phyloP scores from a whole-genome alignment of 1,140 invertebrate genomes.

The Galleria mellonella region DNA sequence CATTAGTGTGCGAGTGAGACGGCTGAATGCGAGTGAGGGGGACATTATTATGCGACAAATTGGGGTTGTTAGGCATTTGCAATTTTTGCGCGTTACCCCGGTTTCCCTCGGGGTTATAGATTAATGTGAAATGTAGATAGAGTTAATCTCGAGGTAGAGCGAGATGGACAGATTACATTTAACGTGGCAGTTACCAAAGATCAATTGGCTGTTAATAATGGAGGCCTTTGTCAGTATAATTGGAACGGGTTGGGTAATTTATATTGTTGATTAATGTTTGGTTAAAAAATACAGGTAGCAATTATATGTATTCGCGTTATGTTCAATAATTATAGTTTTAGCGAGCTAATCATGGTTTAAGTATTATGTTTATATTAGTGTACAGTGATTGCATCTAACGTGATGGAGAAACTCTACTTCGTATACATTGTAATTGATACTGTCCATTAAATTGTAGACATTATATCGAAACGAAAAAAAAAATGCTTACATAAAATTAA shows the following conservation, averaged over 20 bases:
- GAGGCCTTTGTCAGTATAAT: constrained; percentile 42
- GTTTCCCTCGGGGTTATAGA: constrained; percentile 6
- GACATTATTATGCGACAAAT: constrained; percentile 50
- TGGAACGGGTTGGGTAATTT: constrained; percentile 30
- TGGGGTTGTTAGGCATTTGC: constrained; percentile 56
- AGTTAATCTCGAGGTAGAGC: constrained; percentile 9
- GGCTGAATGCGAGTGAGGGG: constrained; percentile 26
- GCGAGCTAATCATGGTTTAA: no score
- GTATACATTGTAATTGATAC: no score
- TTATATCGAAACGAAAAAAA: no score
- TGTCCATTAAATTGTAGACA: no score
- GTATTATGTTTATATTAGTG: no score
- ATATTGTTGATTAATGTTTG: constrained; percentile 42
- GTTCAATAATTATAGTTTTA: constrained; percentile 3
- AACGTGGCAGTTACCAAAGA: constrained; percentile 26
- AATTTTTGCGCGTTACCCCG: constrained; percentile 34
- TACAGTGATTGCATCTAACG: no score
- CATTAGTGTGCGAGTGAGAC: constrained; percentile 53
- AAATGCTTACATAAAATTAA: no score
- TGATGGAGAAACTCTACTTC: no score
- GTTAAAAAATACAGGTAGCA: constrained; percentile 25
- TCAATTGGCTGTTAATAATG: constrained; percentile 43
- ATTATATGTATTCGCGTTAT: constrained; percentile 13
- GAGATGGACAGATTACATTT: constrained; percentile 18
- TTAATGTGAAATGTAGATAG: constrained; percentile 3